These are phyloP conservation scores for Leptinotarsa lineolata DNA, from an alignment of 1,140 invertebrate species.

Conservation along the genomic window DNA sequence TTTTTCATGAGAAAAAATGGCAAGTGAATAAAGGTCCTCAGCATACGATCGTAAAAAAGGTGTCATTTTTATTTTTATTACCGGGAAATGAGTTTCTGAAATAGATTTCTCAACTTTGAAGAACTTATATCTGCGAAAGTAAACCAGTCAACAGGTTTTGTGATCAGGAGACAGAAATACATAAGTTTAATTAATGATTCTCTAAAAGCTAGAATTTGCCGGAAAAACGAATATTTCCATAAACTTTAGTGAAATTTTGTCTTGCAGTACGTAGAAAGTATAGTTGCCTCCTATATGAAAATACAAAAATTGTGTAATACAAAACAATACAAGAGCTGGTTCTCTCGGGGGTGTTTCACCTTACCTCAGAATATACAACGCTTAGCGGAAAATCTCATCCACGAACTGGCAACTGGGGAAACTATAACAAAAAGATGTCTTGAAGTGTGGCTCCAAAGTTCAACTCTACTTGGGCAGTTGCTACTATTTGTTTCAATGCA, in stretches of 20 bases:
- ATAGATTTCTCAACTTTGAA: too few relatives aligned
- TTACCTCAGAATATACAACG: slow-evolving; percentile 54
- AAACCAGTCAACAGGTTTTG: too few relatives aligned
- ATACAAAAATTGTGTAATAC: slow-evolving; percentile 58
- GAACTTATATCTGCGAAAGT: too few relatives aligned
- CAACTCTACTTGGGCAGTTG: slow-evolving; percentile 51
- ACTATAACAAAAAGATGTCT: slow-evolving; percentile 45
- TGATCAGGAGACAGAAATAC: too few relatives aligned
- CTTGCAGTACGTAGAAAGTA: slow-evolving; percentile 63
- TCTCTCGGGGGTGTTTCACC: slow-evolving; percentile 50
- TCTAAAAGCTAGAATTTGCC: too few relatives aligned
- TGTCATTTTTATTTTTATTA: too few relatives aligned
- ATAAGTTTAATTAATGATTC: too few relatives aligned
- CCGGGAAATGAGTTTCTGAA: too few relatives aligned
- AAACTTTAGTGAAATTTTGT: background rate
- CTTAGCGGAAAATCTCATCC: slow-evolving; percentile 53
- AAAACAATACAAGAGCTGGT: slow-evolving; percentile 54
- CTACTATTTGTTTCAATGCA: slow-evolving; percentile 54
- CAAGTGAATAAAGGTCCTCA: too few relatives aligned
- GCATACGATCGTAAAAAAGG: too few relatives aligned
- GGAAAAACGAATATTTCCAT: too few relatives aligned
- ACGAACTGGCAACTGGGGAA: slow-evolving; percentile 49
- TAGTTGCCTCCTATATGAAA: slow-evolving; percentile 64
- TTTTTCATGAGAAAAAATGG: too few relatives aligned
- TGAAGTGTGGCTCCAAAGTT: slow-evolving; percentile 52